Percentiles rank a stretch among this genome's conserved stretches.
These are phyloP conservation scores for Alca torda DNA, from an alignment of 2,797 vertebrate genomes.

Conservation along the genomic window DNA sequence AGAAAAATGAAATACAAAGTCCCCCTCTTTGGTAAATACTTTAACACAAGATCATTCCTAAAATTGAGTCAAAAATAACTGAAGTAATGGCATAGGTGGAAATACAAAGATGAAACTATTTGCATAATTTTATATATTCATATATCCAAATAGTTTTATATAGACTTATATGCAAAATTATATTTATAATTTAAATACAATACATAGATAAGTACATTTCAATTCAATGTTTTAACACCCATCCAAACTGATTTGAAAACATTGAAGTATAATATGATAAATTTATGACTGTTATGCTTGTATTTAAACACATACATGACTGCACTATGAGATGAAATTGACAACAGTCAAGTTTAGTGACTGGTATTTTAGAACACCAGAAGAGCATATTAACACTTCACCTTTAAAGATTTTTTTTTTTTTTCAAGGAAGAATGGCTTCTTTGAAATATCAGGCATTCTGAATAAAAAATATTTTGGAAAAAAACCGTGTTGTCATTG, in stretches of 20 bases:
- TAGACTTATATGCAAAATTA: neutral
- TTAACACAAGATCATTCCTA: neutral
- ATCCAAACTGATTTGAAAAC: neutral
- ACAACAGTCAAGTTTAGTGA: neutral
- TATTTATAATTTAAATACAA: neutral
- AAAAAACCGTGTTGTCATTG: neutral
- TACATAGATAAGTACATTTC: neutral
- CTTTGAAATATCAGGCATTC: neutral
- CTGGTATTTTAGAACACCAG: neutral
- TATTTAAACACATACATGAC: neutral
- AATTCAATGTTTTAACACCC: neutral
- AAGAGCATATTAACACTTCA: neutral
- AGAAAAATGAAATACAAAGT: neutral
- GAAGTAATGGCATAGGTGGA: neutral
- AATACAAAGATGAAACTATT: neutral
- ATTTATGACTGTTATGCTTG: neutral
- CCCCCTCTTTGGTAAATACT: neutral
- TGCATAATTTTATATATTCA: neutral
- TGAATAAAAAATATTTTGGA: neutral
- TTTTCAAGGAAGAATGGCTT: neutral
- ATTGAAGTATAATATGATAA: neutral
- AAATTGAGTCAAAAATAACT: neutral
- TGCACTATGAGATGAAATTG: neutral
- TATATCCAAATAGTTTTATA: too few relatives aligned
- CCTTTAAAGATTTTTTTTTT: neutral